These are phyloP conservation scores for Heliconius melpomene DNA, from an alignment of 1,140 invertebrate genomes.

Conservation along the genomic window DNA sequence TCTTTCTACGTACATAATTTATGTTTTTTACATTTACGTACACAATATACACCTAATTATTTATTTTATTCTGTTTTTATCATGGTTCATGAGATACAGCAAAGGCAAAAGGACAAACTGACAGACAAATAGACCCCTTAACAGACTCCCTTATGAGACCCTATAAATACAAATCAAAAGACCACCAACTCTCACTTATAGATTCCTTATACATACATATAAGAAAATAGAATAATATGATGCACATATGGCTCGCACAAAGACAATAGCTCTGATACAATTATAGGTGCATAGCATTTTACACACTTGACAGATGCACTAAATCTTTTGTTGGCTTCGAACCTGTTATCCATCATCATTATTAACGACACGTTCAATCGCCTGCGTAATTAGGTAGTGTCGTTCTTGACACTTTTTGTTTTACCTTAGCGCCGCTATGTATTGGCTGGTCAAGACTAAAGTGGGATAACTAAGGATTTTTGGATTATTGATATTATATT, in stretches of 20 bases:
- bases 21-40: no score
- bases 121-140: no score
- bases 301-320: conserved; percentile 27
- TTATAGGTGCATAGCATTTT: conserved; percentile 7
- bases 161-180: no score
- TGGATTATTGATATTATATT: background rate
- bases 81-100: no score
- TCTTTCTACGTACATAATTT: no score
- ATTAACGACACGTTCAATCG: conserved; percentile 42
- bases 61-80: no score
- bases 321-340: conserved; percentile 30
- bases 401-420: conserved; percentile 21
- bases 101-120: no score
- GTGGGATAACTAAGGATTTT: background rate
- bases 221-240: background rate
- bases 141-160: no score
- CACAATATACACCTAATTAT: no score
- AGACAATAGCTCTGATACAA: background rate
- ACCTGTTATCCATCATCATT: conserved; percentile 36
- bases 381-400: conserved; percentile 29
- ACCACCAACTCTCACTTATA: no score
- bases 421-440: conserved; percentile 15
- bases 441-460: background rate
- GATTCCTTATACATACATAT: no score
- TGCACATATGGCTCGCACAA: background rate